Percentiles rank a stretch among this genome's conserved stretches.
Evolutionary conservation across 2,113 vertebrate genomes (phyloP).

Genomic region (Boleophthalmus pectinirostris): DNA sequence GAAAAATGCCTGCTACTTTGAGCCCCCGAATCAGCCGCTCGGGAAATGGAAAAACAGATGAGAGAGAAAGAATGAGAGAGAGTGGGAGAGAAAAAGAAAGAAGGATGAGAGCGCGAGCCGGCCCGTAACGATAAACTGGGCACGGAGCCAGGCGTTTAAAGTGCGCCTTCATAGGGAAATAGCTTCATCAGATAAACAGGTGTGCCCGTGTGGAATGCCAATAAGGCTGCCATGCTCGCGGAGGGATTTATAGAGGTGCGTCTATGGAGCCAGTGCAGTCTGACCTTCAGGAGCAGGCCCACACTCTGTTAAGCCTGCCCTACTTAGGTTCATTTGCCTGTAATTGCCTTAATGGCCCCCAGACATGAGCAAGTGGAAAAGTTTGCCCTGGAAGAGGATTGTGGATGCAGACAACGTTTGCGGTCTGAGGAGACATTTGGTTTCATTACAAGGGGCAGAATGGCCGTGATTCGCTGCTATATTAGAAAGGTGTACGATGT

Average conservation of each 20-base stretch:
- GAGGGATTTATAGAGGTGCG: constrained; percentile 50
- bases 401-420: constrained; percentile 30
- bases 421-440: constrained; percentile 20
- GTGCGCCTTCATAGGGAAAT: constrained; percentile 68
- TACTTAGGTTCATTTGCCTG: constrained; percentile 54
- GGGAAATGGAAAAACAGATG: constrained; percentile 74
- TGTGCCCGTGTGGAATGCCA: constrained; percentile 61
- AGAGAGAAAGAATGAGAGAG: constrained; percentile 39
- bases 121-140: constrained; percentile 75
- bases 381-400: constrained; percentile 31
- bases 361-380: constrained; percentile 39
- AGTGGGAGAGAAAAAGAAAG: constrained; percentile 39
- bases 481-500: neutral
- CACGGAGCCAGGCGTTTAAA: constrained; percentile 71
- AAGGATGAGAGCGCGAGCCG: constrained; percentile 62
- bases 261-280: constrained; percentile 24
- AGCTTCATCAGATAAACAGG: constrained; percentile 73
- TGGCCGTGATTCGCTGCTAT: neutral
- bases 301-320: constrained; percentile 57
- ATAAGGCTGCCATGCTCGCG: constrained; percentile 45
- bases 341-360: constrained; percentile 58
- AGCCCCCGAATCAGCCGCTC: constrained; percentile 69
- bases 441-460: neutral
- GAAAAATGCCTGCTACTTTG: constrained; percentile 66
- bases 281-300: constrained; percentile 61